Conservation (phyloP, 37 sponge, comb jelly and placozoan species). For the Dysidea cf. avara region DNA sequence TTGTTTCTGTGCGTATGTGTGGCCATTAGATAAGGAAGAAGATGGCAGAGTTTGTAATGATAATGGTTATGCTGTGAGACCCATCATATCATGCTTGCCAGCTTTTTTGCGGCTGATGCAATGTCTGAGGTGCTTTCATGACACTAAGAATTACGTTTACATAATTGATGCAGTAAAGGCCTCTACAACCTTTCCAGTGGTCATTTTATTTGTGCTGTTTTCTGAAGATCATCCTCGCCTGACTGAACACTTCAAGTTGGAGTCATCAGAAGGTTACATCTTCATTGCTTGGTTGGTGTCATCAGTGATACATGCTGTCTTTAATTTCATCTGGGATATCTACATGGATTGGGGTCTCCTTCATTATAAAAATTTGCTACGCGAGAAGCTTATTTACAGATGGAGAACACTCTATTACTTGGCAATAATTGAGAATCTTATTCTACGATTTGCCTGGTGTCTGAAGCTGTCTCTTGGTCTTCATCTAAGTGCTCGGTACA, state of each 20-base stretch:
- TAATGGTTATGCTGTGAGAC: too few relatives aligned
- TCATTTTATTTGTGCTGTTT: constrained; percentile 30
- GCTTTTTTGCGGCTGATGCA: constrained; percentile 73
- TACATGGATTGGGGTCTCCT: constrained; percentile 75
- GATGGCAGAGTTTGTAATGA: background rate
- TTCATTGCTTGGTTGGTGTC: constrained; percentile 53
- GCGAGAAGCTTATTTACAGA: constrained; percentile 50
- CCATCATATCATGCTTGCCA: constrained; percentile 50
- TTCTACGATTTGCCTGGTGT: constrained; percentile 57
- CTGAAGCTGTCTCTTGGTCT: constrained; percentile 59
- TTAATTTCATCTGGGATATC: constrained; percentile 68
- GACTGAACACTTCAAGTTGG: background rate
- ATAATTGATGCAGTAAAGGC: constrained; percentile 72
- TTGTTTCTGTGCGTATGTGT: constrained; percentile 45
- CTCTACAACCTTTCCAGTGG: constrained; percentile 53
- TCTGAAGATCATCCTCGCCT: constrained; percentile 10
- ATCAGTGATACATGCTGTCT: constrained; percentile 22
- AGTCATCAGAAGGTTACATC: too few relatives aligned
- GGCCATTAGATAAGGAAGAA: too few relatives aligned
- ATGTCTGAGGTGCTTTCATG: constrained; percentile 57
- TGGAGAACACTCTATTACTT: constrained; percentile 43
- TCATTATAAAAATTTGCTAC: constrained; percentile 13
- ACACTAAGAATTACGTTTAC: constrained; percentile 48
- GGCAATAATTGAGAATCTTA: constrained; percentile 50
- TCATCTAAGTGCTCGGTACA: too few relatives aligned